Evolutionary conservation across 2,113 vertebrate genomes (phyloP).

Genomic region (Channa maculata): DNA sequence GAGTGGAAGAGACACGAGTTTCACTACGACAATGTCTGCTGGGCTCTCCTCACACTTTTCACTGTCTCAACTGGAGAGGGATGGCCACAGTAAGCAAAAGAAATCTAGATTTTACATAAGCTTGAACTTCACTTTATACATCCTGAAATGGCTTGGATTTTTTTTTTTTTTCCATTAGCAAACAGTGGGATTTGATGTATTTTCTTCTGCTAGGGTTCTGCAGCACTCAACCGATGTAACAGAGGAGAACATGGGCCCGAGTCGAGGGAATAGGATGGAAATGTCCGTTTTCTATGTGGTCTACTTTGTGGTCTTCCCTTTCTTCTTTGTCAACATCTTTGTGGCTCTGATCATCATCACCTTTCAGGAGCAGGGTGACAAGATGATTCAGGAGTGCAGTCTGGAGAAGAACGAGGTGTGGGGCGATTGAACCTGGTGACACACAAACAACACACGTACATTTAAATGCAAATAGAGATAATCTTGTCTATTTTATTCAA

Average conservation of each 20-base stretch:
- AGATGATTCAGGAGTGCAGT: slow-evolving; percentile 99
- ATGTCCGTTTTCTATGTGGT: slow-evolving; percentile 99
- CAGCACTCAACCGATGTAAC: slow-evolving; percentile 98
- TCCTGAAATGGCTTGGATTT: neutral
- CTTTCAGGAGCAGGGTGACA: slow-evolving; percentile 98
- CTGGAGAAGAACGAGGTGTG: slow-evolving; percentile 97
- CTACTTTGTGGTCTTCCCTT: slow-evolving; percentile 99
- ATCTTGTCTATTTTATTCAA: neutral
- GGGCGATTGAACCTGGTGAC: neutral
- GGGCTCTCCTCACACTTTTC: slow-evolving; percentile 98
- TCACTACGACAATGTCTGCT: slow-evolving; percentile 98
- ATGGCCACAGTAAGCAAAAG: slow-evolving; percentile 92
- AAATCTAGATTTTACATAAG: neutral
- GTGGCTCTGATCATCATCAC: slow-evolving; percentile 99
- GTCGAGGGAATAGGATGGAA: slow-evolving; percentile 97
- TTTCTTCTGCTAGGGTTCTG: slow-evolving; percentile 86
- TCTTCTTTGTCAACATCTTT: slow-evolving; percentile 99
- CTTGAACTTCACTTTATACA: neutral
- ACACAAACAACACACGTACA: neutral
- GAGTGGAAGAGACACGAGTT: slow-evolving; percentile 98
- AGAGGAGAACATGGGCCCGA: slow-evolving; percentile 95
- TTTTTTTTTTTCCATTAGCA: neutral
- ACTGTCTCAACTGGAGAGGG: slow-evolving; percentile 98
- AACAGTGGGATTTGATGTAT: neutral
- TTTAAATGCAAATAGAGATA: neutral